Base-by-base conservation (phyloP, 2,888 invertebrate species). In the Drosophila diplacantha region DNA sequence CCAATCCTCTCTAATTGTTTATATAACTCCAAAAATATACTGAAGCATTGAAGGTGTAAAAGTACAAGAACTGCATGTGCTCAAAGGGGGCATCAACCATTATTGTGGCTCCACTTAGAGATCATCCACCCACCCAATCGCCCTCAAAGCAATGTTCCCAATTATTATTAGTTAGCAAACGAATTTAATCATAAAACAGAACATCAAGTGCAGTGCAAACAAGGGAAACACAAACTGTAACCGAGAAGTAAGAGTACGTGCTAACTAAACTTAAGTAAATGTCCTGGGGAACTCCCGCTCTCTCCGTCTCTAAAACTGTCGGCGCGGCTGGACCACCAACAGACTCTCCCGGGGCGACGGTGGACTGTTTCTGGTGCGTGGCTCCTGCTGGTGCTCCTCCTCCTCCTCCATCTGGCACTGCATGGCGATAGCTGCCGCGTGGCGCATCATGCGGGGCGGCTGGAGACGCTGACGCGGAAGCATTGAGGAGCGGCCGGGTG, bases 401-500 rank as follows among this genome's bases (percentile, higher is more conserved):
- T 52, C 41, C 12, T 52, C 43, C 7, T 29, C 38, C 20, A 35
- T 14, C 37, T 50, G 37, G 7, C 24, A 29, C 20, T 22, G 16
- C 24, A 53, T 22, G 49, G 37, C n/a, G 16, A 11, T 7, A 12
- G 43, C 24, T n/a, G 18, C 8, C 3, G 37, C 11, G 5, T 43
- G 60, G 1, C 61, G 51, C 14, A 5, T 43, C 5, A 9, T 43
- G 2, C 51, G 29, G 4, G 61, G 61, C 18, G 43, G 16, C 5
- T 24, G 31, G 11, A 43, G 24, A 6, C 61, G 61, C 38, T 34
- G 37, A 1, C 43, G 53, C 3, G 74, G 72, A 41, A 74, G 39
- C 52, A 62, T 65, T 2, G 74, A 74, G 18, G 76, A 76, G 41
- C 74, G 76, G 5, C 41, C 43, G 7, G 61, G 26, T 0, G 73